Evolutionary conservation across 64 coral and sea anemone genomes (phyloP), one percentile per base, ranked within the genome.

Genomic region (Stichodactyla helianthus): DNA sequence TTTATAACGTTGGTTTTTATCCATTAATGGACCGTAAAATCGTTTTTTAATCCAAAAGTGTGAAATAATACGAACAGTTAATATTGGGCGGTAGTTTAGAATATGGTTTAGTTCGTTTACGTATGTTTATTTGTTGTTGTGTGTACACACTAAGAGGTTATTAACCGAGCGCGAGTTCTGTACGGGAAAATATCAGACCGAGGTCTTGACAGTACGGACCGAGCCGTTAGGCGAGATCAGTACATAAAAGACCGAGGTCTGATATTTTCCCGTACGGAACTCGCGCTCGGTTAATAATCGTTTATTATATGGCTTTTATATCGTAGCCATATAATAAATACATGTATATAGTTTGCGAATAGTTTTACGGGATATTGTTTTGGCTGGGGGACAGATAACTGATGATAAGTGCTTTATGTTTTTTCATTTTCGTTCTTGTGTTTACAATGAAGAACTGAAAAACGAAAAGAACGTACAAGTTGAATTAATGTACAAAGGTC

Each of bases 1-100:
- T 74, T 74, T 74, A n/a, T 31, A 74, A 74, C 68, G 11, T 74
- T 74, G 10, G 68, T 74, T 74, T 74, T 74, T 27, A 74, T 31
- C n/a, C 18, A 65, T 20, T 65, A 74, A 74, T 12, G 11, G 25
- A 74, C 10, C 22, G 5, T 74, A 74, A 11, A 13, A 74, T 74
- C n/a, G 68, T 27, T 74, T 71, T 65, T 74, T 74, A 44, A 74
- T 74, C 68, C 11, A 74, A 5, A 4, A 74, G 25, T 74, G 23
- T 74, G 68, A 74, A 19, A 44, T 44, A 58, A 58, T 58, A 58
- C 19, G 7, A 68, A 68, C 63, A 68, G 63, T 68, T 15, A 60
- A 65, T 74, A 31, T 23, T 74, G n/a, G 25, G 27, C 4, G 25
- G 12, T 74, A 74, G n/a, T 26, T 8, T 74, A 74, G 25, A 74